Base-by-base conservation (phyloP, 2,113 vertebrate species). In the Callipepla squamata region DNA sequence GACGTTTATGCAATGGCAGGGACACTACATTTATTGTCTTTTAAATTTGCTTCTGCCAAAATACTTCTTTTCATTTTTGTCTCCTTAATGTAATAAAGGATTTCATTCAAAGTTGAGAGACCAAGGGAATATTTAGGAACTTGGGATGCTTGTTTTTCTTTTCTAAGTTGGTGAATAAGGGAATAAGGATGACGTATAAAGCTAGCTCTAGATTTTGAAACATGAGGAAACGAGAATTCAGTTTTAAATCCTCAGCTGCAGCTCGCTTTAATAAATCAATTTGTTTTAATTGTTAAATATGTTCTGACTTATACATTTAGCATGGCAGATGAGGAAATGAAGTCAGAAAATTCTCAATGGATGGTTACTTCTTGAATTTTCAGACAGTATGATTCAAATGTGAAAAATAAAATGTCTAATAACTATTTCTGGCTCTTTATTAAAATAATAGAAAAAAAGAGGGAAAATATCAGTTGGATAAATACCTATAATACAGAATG, bases 371-470 rank as follows among this genome's bases (percentile, higher is more conserved):
- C 51, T 44, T 57, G 22, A 47, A 50, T 91, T 79, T 91, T 89
- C 26, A 57, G 30, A 66, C 57, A 45, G 47, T 55, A 13, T 4
- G 5, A 82, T 68, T 85, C 66, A 89, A 76, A 85, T 69, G 36
- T 81, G 47, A 57, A 87, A 84, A 92, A 79, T 28, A 73, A 82
- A 88, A 76, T 40, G n/a, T 69, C 62, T 91, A n/a, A 57, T 87
- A 59, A 48, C 75, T 81, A 14, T 57, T 4, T 32, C 2, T 69
- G 47, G 8, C 36, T 80, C 42, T 53, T 85, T 76, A 85, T 69
- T 81, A 75, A 89, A 92, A 82, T 81, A 69, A 68, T 72, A 61
- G 73, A 85, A 40, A 36, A 40, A 85, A 87, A 30, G 11, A 77
- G 44, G 18, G 22, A 45, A 77, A 83, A 59, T 67, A 51, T 55